Evolutionary conservation across 2,113 vertebrate genomes (phyloP).

Genomic region (Anarhynchus alexandrinus): DNA sequence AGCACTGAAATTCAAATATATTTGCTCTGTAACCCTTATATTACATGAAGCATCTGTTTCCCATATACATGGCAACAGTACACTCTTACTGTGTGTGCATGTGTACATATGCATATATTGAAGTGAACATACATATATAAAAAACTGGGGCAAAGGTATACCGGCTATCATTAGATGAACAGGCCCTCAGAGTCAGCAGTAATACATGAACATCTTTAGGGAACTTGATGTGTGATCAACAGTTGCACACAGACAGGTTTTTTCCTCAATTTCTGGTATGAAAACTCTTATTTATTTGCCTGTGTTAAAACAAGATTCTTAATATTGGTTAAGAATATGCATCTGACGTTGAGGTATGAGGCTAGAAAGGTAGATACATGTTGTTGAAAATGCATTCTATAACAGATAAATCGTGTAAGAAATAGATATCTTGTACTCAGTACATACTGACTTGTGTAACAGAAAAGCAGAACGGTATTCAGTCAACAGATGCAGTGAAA

Average conservation of each 20-base stretch:
- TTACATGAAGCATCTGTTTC: background rate
- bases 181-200: background rate
- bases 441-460: background rate
- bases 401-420: background rate
- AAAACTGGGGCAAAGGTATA: background rate
- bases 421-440: background rate
- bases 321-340: background rate
- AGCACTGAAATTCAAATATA: background rate
- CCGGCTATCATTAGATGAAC: background rate
- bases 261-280: background rate
- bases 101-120: background rate
- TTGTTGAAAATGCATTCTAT: background rate
- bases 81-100: rapidly evolving
- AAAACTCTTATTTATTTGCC: background rate
- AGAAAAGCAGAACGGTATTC: background rate
- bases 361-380: background rate
- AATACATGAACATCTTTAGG: background rate
- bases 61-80: background rate
- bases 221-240: background rate
- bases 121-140: background rate
- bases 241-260: background rate
- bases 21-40: background rate
- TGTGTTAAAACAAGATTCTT: background rate
- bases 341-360: background rate
- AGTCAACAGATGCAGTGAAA: background rate